Conservation (phyloP, 2,888 invertebrate species). For the Meteorus cinctellus region DNA sequence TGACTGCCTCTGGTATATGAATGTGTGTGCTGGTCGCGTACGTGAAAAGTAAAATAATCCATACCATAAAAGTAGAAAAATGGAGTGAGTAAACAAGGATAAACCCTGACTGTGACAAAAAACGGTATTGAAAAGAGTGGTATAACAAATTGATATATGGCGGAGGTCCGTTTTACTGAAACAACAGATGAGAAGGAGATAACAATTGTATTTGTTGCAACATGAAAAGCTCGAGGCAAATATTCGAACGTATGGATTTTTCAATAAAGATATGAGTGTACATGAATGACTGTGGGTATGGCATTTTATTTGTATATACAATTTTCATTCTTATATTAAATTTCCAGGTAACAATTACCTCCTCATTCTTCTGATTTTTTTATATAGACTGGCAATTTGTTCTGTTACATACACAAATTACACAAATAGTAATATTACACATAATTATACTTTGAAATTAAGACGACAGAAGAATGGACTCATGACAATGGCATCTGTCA, state of each 20-base stretch:
- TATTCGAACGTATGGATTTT: neutral
- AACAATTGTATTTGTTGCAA: slow-evolving; percentile 1
- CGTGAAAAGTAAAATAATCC: neutral
- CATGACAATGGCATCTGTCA: neutral
- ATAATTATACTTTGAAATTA: neutral
- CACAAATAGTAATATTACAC: neutral
- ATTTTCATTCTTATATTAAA: slow-evolving; percentile 23
- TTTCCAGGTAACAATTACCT: slow-evolving; percentile 5
- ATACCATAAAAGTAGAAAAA: neutral
- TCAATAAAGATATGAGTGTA: neutral
- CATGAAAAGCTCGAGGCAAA: neutral
- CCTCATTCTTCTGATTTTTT: neutral
- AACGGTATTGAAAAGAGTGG: slow-evolving; percentile 18
- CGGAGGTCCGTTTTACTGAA: slow-evolving; percentile 25
- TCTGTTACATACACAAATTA: neutral
- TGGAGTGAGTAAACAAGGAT: slow-evolving; percentile 5
- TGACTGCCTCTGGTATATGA: neutral
- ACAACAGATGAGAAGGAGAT: slow-evolving; percentile 21
- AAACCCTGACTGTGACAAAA: neutral
- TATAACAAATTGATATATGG: slow-evolving; percentile 10
- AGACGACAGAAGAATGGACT: neutral
- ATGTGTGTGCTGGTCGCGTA: too few relatives aligned
- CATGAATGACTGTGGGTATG: neutral
- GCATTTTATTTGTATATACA: slow-evolving; percentile 38
- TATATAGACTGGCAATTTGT: neutral